These are phyloP conservation scores for Lydus trimaculatus DNA, from an alignment of 2,888 invertebrate species.

Conservation along the genomic window DNA sequence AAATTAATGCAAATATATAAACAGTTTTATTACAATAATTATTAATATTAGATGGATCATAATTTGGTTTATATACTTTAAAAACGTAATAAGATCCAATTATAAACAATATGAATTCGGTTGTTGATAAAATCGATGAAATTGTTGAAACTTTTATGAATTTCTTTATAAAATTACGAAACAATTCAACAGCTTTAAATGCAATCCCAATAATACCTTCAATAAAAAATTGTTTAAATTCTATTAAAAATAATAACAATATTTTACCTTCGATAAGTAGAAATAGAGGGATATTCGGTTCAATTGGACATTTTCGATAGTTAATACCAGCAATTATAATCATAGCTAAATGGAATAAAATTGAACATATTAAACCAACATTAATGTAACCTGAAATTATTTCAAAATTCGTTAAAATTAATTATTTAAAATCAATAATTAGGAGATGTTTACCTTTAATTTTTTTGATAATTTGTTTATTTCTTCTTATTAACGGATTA, in stretches of 20 bases:
- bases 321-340: constrained; percentile 33
- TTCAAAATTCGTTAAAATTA: not conserved
- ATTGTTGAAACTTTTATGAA: not conserved
- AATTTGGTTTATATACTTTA: constrained; percentile 49
- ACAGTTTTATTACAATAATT: constrained; percentile 51
- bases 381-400: constrained; percentile 28
- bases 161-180: not conserved
- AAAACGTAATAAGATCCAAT: constrained; percentile 49
- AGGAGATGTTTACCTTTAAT: not conserved
- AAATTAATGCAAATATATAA: constrained; percentile 50
- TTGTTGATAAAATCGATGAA: not conserved
- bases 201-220: not conserved
- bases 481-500: not conserved
- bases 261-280: constrained; percentile 28
- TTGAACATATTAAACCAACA: constrained; percentile 25
- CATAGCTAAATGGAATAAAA: constrained; percentile 26
- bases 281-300: constrained; percentile 33
- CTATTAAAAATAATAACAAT: not conserved
- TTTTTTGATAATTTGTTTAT: not conserved
- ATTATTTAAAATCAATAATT: not conserved
- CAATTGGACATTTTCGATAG: constrained; percentile 33
- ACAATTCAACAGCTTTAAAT: not conserved
- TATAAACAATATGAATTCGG: not conserved
- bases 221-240: not conserved
- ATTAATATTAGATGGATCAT: constrained; percentile 33